Conservation (phyloP, 2,888 invertebrate genomes). For the Malacosoma neustria region DNA sequence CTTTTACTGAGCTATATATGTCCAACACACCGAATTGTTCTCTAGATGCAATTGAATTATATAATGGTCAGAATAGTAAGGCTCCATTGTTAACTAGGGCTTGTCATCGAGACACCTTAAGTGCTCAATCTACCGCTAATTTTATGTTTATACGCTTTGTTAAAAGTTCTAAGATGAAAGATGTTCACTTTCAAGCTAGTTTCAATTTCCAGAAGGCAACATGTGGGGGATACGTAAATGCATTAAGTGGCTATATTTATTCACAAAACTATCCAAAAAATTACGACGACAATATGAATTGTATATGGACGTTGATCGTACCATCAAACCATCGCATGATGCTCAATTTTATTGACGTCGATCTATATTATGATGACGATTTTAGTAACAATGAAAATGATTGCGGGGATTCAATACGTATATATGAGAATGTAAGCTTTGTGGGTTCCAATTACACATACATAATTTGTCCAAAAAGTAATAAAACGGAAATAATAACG, state of each 20-base stretch:
- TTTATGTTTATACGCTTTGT: slow-evolving; percentile 80
- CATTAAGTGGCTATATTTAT: slow-evolving; percentile 78
- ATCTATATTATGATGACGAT: slow-evolving; percentile 50
- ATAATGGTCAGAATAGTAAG: slow-evolving; percentile 77
- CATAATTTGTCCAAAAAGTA: slow-evolving; percentile 51
- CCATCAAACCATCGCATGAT: slow-evolving; percentile 80
- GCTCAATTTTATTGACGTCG: slow-evolving; percentile 80
- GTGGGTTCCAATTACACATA: slow-evolving; percentile 62
- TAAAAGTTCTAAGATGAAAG: slow-evolving; percentile 71
- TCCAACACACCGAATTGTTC: slow-evolving; percentile 73
- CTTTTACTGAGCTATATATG: slow-evolving; percentile 77
- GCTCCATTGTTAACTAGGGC: slow-evolving; percentile 75
- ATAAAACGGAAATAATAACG: slow-evolving; percentile 56
- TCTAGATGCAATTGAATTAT: slow-evolving; percentile 78
- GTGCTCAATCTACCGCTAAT: slow-evolving; percentile 79
- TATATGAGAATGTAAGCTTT: slow-evolving; percentile 38
- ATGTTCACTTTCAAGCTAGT: slow-evolving; percentile 77
- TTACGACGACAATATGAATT: slow-evolving; percentile 83
- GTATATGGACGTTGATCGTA: slow-evolving; percentile 85
- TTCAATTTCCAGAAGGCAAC: slow-evolving; percentile 48
- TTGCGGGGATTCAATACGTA: slow-evolving; percentile 25
- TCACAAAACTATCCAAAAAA: slow-evolving; percentile 90
- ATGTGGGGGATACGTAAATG: slow-evolving; percentile 84
- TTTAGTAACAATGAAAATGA: slow-evolving; percentile 20
- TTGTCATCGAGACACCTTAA: slow-evolving; percentile 69